Evolutionary conservation across 2,888 invertebrate species (phyloP).

Genomic region (Microlaimidae sp.): DNA sequence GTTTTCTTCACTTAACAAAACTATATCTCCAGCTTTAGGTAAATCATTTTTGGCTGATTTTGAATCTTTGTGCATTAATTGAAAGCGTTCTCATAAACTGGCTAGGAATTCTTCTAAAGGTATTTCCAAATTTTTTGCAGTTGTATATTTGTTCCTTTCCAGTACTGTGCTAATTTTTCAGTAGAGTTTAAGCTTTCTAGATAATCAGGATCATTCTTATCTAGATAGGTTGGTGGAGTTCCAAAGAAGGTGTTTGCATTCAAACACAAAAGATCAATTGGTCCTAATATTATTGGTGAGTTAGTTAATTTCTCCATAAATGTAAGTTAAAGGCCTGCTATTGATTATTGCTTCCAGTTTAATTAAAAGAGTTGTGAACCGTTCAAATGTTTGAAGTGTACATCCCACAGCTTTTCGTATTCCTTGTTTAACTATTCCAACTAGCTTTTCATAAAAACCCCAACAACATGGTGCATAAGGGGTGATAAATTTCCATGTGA

Average conservation of each 20-base stretch:
- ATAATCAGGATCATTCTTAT: conserved; percentile 3
- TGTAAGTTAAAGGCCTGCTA: conserved; percentile 13
- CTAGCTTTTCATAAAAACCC: conserved; percentile 13
- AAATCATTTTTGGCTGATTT: not conserved
- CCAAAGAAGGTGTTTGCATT: not conserved
- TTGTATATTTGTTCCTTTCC: not conserved
- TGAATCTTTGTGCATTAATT: too few species aligned
- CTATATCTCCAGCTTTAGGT: conserved; percentile 2
- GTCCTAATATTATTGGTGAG: not conserved
- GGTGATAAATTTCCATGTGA: conserved; percentile 15
- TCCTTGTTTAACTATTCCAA: conserved; percentile 7
- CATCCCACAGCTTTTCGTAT: conserved; percentile 14
- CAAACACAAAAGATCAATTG: not conserved
- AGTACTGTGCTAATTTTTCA: not conserved
- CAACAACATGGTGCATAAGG: conserved; percentile 13
- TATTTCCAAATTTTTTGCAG: conserved; percentile 7
- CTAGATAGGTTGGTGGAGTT: not conserved
- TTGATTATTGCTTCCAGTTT: conserved; percentile 13
- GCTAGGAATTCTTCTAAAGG: too few species aligned
- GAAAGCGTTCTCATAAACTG: not conserved
- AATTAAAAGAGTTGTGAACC: conserved; percentile 11
- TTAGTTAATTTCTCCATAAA: conserved; percentile 11
- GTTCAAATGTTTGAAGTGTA: conserved; percentile 4
- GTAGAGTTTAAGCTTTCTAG: not conserved
- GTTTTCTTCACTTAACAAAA: not conserved